Base-by-base conservation (phyloP, 2,888 invertebrate species). In the Vannuccia rotundouncinata region DNA sequence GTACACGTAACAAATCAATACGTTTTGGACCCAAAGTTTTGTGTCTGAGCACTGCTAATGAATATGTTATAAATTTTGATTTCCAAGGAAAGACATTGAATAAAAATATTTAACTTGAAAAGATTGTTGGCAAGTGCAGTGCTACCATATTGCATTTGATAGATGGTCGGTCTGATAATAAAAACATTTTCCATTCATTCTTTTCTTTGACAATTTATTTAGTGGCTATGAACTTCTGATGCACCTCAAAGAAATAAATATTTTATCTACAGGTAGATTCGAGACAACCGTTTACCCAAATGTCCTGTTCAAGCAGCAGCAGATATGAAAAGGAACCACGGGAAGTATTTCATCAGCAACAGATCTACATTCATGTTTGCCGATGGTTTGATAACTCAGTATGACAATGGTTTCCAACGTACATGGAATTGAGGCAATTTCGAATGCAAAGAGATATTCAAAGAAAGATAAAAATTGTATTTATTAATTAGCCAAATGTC, bases 1-100 rank as follows among this genome's bases (percentile, higher is more conserved):
- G 66, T 66, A 66, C 25, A 66, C 66, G 22, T 22, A 66, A 66
- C 66, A 66, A 66, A 66, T 27, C 66, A 66, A 66, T 66, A 22
- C 66, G 66, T 66, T 66, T 66, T 22, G 66, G 22, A 22, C 25
- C 13, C 66, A 66, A 66, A 66, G 66, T 66, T 66, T 66, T 17
- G 45, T 45, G 45, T 17, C 17, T 45, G 45, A 45, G 45, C 45
- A 45, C 45, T 45, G 45, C 45, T 45, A 17, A 45, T 45, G 45
- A 17, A 45, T 45, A 45, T 17, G 10, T 45, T 45, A 45, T 5
- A 45, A 45, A n/a, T n/a, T n/a, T n/a, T 45, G 45, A 45, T 45
- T 17, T 45, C 45, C 45, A 45, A 17, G 45, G 45, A 45, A 45
- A 45, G 5, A 45, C 45, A 45, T 45, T 45, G 45, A 45, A 45